These are phyloP conservation scores for Odiellus spinosus DNA, from an alignment of 2,888 invertebrate species.

Conservation along the genomic window DNA sequence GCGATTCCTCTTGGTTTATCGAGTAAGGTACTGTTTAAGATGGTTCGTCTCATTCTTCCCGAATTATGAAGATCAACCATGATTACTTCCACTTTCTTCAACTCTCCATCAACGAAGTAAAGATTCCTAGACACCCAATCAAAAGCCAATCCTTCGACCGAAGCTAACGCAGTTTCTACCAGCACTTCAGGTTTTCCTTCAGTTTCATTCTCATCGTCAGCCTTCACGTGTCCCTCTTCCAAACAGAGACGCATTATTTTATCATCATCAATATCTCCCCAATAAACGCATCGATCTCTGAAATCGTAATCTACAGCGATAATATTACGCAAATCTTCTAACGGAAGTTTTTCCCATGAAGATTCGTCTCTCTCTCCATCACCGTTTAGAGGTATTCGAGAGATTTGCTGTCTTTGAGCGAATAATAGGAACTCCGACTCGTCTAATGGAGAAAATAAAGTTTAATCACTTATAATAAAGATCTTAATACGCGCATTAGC, in stretches of 20 bases:
- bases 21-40: constrained; percentile 48
- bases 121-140: constrained; percentile 76
- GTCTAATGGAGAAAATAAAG: constrained; percentile 21
- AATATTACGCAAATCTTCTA: constrained; percentile 55
- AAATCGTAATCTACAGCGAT: constrained; percentile 75
- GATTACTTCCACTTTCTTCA: constrained; percentile 63
- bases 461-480: too few species aligned
- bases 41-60: constrained; percentile 57
- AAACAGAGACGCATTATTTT: constrained; percentile 40
- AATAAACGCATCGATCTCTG: constrained; percentile 66
- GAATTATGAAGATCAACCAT: constrained; percentile 44
- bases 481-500: too few species aligned
- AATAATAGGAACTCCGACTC: constrained; percentile 61
- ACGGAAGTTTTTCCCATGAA: constrained; percentile 37
- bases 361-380: constrained; percentile 21
- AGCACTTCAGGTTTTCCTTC: constrained; percentile 46
- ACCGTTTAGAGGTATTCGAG: constrained; percentile 44
- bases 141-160: constrained; percentile 72
- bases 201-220: too few species aligned
- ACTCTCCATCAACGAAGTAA: constrained; percentile 70
- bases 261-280: constrained; percentile 68
- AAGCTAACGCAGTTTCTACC: constrained; percentile 54
- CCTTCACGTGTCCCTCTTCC: constrained; percentile 22
- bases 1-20: constrained; percentile 64
- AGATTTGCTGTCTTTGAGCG: constrained; percentile 57